These are phyloP conservation scores for Penaeus monodon DNA, from an alignment of 2,888 invertebrate genomes.

Conservation along the genomic window DNA sequence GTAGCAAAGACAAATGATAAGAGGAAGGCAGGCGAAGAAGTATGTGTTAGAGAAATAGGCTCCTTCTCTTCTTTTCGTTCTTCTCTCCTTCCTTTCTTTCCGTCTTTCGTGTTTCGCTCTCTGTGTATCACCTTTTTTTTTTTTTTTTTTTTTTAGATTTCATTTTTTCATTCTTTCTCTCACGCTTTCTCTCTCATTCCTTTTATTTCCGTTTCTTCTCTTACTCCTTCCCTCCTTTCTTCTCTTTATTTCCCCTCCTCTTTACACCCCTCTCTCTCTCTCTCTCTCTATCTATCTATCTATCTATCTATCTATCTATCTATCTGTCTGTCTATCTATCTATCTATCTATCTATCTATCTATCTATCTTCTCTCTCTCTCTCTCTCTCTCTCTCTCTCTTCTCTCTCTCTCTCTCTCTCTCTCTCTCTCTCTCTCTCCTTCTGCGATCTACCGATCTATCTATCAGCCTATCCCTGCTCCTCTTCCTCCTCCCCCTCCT, in stretches of 20 bases:
- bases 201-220: background rate
- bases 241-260: background rate
- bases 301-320: background rate
- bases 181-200: background rate
- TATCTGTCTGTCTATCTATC: background rate
- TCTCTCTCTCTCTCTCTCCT: background rate
- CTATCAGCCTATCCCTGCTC: no score
- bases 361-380: background rate
- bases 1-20: no score
- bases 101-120: background rate
- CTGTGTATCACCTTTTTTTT: background rate
- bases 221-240: background rate
- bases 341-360: background rate
- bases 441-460: background rate
- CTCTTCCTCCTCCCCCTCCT: no score
- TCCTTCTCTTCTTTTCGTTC: background rate
- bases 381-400: conserved; percentile 1
- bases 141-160: background rate
- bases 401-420: conserved; percentile 2
- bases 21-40: background rate
- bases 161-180: background rate
- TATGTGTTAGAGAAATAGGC: background rate
- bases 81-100: background rate
- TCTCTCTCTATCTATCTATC: background rate
- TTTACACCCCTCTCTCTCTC: background rate